A percentile compares a stretch with the other conserved stretches of the same genome.
Conservation (phyloP, 1,140 invertebrate genomes). For the Drepana arcuata region DNA sequence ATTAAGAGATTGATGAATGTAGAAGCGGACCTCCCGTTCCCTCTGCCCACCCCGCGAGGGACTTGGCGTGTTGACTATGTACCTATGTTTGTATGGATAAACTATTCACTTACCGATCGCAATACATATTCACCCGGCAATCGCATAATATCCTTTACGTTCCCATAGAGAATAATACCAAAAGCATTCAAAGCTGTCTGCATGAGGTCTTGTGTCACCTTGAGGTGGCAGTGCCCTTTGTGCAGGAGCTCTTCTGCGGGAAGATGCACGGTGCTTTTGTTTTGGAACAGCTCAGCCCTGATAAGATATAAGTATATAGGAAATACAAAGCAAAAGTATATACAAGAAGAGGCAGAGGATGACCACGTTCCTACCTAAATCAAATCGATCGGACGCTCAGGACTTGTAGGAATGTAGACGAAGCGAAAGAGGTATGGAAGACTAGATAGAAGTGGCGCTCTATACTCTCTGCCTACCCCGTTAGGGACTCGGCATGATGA, state of each 20-base stretch:
- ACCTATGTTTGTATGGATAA: neutral
- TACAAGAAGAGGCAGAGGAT: too few relatives aligned
- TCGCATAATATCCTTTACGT: conserved; percentile 26
- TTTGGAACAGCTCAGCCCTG: conserved; percentile 37
- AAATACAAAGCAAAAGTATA: neutral
- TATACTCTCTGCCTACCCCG: too few relatives aligned
- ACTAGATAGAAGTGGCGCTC: too few relatives aligned
- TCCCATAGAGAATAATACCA: conserved; percentile 39
- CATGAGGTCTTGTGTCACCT: conserved; percentile 39
- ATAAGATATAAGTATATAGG: neutral
- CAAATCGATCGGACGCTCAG: too few relatives aligned
- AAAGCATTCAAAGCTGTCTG: conserved; percentile 57
- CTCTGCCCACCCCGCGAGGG: too few relatives aligned
- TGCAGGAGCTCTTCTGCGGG: conserved; percentile 29
- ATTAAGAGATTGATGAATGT: too few relatives aligned
- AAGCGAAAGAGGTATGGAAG: too few relatives aligned
- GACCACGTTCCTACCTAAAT: too few relatives aligned
- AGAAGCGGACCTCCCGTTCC: too few relatives aligned
- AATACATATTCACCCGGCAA: conserved; percentile 42
- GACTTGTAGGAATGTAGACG: too few relatives aligned
- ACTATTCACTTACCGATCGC: conserved; percentile 33
- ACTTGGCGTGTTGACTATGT: too few relatives aligned
- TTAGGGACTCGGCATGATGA: too few relatives aligned
- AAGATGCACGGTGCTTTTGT: conserved; percentile 33
- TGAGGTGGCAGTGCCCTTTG: conserved; percentile 27